Conservation (phyloP, 1,140 invertebrate genomes). For the Propsilocerus akamusi region DNA sequence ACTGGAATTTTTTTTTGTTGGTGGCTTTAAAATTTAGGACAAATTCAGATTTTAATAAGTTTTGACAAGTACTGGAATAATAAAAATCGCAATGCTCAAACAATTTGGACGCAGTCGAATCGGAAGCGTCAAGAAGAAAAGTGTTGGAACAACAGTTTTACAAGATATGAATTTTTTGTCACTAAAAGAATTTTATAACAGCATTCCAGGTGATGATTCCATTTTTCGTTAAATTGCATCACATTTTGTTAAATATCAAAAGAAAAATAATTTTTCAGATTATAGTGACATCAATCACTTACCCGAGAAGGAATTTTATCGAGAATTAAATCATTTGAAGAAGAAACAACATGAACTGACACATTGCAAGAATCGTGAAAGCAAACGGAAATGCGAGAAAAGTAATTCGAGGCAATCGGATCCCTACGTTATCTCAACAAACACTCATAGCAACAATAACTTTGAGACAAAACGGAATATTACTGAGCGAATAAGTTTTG, state of each 20-base stretch:
- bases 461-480: background rate
- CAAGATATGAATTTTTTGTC: constrained; percentile 7
- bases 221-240: background rate
- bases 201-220: constrained; percentile 16
- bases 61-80: too few species aligned
- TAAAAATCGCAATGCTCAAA: background rate
- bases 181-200: constrained; percentile 21
- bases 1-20: background rate
- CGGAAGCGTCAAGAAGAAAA: background rate
- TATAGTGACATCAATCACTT: constrained; percentile 22
- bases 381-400: background rate
- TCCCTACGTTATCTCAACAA: background rate
- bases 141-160: background rate
- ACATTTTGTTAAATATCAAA: background rate
- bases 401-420: background rate
- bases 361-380: background rate
- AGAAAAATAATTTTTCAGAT: constrained; percentile 9
- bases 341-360: constrained; percentile 1
- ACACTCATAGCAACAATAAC: background rate
- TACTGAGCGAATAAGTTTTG: background rate
- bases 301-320: constrained; percentile 19
- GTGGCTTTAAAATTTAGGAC: background rate
- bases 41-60: background rate
- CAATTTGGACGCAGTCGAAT: background rate
- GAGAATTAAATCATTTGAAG: constrained; percentile 16